Conservation (phyloP, 1,140 invertebrate species). For the Brachionus manjavacas region DNA sequence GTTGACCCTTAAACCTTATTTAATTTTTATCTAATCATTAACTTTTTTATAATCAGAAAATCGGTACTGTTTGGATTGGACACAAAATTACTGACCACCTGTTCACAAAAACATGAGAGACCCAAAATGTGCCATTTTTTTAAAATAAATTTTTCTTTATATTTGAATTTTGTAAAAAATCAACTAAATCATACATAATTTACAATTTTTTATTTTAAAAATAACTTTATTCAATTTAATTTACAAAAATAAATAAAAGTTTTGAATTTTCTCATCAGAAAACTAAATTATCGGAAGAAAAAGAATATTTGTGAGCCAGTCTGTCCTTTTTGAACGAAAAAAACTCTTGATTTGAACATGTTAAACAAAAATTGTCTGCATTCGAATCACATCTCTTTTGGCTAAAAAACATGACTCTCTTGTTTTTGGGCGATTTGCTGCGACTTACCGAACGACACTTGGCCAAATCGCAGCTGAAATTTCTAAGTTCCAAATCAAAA, state of each 20-base stretch:
- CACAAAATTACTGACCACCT: no score
- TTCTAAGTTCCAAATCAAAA: neutral
- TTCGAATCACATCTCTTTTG: neutral
- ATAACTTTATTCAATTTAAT: neutral
- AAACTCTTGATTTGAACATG: neutral
- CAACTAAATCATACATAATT: no score
- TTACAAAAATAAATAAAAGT: neutral
- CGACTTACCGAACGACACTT: neutral
- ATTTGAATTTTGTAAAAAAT: no score
- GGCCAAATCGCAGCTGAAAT: neutral
- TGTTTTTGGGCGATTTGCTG: neutral
- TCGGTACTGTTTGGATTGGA: no score
- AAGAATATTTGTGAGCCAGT: slow-evolving; percentile 1
- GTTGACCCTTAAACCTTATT: no score
- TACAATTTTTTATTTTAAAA: neutral
- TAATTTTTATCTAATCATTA: no score
- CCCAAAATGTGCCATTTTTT: no score
- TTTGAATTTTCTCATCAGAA: neutral
- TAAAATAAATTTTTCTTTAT: no score
- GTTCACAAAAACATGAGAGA: no score
- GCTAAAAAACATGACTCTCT: neutral
- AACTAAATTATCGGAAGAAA: slow-evolving; percentile 33
- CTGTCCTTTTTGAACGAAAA: neutral
- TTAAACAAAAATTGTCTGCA: neutral
- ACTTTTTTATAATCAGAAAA: no score